Conservation (phyloP, 2,113 vertebrate species). For the Arothron firmamentum region DNA sequence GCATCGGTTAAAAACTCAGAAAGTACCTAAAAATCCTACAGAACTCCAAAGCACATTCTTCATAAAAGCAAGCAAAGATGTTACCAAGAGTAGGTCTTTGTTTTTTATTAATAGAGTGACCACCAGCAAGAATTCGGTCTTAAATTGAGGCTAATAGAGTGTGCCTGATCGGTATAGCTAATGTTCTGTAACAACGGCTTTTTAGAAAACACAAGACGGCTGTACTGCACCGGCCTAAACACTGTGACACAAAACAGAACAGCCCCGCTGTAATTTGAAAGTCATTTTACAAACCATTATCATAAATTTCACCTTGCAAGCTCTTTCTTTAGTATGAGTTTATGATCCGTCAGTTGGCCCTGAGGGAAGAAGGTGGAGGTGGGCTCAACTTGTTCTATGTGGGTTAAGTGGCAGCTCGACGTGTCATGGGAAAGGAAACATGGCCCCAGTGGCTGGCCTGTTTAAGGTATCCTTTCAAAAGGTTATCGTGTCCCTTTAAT, state of each 20-base stretch:
- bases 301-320: constrained; percentile 47
- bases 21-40: not conserved
- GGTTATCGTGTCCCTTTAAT: constrained; percentile 52
- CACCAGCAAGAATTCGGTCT: too few species aligned
- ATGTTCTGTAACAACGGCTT: too few species aligned
- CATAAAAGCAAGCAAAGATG: too few species aligned
- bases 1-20: constrained; percentile 59
- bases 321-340: constrained; percentile 56
- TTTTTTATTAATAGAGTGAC: too few species aligned
- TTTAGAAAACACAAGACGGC: constrained; percentile 13
- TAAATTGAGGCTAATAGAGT: too few species aligned
- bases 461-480: constrained; percentile 54
- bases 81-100: too few species aligned
- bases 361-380: not conserved
- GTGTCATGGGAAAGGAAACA: constrained; percentile 69
- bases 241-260: constrained; percentile 57
- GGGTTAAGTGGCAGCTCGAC: constrained; percentile 64
- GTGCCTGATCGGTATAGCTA: too few species aligned
- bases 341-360: constrained; percentile 55
- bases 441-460: constrained; percentile 47
- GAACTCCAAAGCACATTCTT: too few species aligned
- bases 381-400: constrained; percentile 26
- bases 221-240: constrained; percentile 22
- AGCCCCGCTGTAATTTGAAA: constrained; percentile 54
- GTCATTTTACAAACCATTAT: constrained; percentile 66